Evolutionary conservation across 2,888 invertebrate species (phyloP).

Genomic region (Dorcus parallelipipedus): DNA sequence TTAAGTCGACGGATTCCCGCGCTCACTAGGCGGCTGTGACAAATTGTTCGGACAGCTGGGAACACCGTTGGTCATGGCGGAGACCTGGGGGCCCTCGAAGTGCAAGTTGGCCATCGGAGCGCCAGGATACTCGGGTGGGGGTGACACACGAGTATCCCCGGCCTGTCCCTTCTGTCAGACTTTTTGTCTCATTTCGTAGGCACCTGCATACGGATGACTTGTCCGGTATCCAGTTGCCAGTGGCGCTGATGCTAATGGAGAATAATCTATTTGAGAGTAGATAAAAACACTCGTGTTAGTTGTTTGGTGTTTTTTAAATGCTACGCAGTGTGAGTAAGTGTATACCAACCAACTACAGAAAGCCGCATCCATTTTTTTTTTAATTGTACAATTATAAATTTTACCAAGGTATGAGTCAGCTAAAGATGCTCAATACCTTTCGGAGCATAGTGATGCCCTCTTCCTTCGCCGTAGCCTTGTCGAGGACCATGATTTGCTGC

Average conservation of each 20-base stretch:
- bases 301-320: not conserved
- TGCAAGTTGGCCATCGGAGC: conserved; percentile 41
- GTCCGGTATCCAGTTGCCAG: conserved; percentile 39
- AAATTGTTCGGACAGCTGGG: not conserved
- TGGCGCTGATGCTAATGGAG: conserved; percentile 50
- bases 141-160: conserved; percentile 41
- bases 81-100: conserved; percentile 32
- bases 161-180: conserved; percentile 55
- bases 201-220: conserved; percentile 65
- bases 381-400: no score
- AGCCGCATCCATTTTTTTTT: not conserved
- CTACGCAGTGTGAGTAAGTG: not conserved
- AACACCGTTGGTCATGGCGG: conserved; percentile 1
- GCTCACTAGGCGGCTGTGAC: not conserved
- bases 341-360: not conserved
- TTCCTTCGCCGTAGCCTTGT: conserved; percentile 67
- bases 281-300: conserved; percentile 3
- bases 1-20: not conserved
- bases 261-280: conserved; percentile 35
- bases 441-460: conserved; percentile 70
- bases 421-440: conserved; percentile 54
- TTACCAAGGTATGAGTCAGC: not conserved
- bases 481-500: conserved; percentile 57
- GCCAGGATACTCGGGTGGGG: conserved; percentile 49
- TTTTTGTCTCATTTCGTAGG: conserved; percentile 77